phyloP scores from a whole-genome alignment of 2,888 invertebrate genomes.

The Cancer borealis region DNA sequence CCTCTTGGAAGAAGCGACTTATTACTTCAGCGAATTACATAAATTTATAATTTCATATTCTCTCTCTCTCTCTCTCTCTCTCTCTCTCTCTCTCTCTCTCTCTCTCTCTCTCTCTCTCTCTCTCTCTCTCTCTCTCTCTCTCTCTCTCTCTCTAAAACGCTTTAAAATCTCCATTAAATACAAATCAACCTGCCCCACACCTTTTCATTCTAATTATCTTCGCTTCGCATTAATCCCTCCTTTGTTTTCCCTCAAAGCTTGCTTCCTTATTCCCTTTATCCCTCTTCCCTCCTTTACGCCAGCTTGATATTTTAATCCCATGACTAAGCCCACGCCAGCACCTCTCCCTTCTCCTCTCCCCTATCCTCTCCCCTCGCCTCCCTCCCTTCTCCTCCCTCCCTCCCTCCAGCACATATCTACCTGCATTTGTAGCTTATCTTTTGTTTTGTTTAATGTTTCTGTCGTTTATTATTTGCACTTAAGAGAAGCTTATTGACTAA shows the following conservation, averaged over 20 bases:
- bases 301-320: slow-evolving; percentile 29
- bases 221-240: slow-evolving; percentile 1
- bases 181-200: background rate
- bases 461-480: background rate
- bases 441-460: background rate
- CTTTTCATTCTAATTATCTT: slow-evolving; percentile 33
- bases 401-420: background rate
- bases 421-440: background rate
- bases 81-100: background rate
- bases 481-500: background rate
- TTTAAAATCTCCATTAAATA: slow-evolving; percentile 1
- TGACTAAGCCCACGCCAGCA: background rate
- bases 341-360: background rate
- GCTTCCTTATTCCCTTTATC: background rate
- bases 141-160: background rate
- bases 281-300: slow-evolving; percentile 10
- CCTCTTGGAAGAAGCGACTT: background rate
- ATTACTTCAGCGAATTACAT: background rate
- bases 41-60: background rate
- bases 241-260: background rate
- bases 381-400: background rate
- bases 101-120: background rate
- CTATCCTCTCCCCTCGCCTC: too few relatives aligned
- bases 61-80: background rate
- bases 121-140: slow-evolving; percentile 16